Percentiles rank a stretch among this genome's conserved stretches.
These are phyloP conservation scores for Esox niger DNA, from an alignment of 2,113 vertebrate species.

Conservation along the genomic window DNA sequence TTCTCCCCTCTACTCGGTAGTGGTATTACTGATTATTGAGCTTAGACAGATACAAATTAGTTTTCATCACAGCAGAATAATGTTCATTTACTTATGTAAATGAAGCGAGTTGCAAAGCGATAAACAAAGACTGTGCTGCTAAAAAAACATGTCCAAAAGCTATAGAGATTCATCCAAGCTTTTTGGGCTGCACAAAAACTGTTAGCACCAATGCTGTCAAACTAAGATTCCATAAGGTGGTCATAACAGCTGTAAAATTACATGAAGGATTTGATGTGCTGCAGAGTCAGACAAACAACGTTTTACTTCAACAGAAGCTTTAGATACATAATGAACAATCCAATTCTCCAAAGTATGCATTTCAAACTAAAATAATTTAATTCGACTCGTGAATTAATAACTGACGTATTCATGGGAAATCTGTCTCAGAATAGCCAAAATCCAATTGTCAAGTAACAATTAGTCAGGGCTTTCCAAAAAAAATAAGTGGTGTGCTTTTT, in stretches of 20 bases:
- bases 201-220: too few species aligned
- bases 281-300: not conserved
- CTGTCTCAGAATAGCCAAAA: not conserved
- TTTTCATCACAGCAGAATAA: not conserved
- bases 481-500: not conserved
- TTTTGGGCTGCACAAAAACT: too few species aligned
- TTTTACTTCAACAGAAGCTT: not conserved
- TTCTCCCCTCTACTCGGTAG: not conserved
- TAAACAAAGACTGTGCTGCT: not conserved
- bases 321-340: not conserved
- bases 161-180: not conserved
- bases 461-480: too few species aligned
- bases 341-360: not conserved
- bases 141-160: not conserved
- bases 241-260: not conserved
- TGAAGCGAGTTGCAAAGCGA: not conserved
- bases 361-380: not conserved
- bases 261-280: not conserved
- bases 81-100: too few species aligned
- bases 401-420: not conserved
- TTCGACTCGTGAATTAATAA: not conserved
- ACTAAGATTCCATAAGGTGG: too few species aligned
- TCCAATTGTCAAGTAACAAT: not conserved
- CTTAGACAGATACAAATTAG: not conserved
- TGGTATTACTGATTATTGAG: not conserved